A percentile compares a stretch with the other conserved stretches of the same genome.
These are phyloP conservation scores for Chrysomela aeneicollis DNA, from an alignment of 2,888 invertebrate genomes.

Conservation along the genomic window DNA sequence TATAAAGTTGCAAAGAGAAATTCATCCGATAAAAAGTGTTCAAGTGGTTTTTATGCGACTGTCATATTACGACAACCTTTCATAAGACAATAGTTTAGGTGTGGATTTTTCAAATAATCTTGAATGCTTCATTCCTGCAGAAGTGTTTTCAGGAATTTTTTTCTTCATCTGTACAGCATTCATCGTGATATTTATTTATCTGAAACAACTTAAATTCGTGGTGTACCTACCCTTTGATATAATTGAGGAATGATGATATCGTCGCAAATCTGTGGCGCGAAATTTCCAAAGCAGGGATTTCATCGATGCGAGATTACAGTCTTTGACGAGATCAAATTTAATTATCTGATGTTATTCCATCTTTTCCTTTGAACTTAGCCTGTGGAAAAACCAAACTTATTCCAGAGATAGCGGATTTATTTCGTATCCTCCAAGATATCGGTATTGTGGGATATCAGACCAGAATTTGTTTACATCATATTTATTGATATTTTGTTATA, in stretches of 20 bases:
- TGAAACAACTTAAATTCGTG: not conserved
- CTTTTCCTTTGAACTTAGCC: constrained; percentile 9
- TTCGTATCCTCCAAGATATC: constrained; percentile 12
- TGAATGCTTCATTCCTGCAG: too few relatives aligned
- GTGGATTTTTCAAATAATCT: too few relatives aligned
- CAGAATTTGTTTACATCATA: not conserved
- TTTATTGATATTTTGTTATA: too few relatives aligned
- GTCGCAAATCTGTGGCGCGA: not conserved
- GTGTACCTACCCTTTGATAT: not conserved
- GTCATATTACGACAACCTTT: too few relatives aligned
- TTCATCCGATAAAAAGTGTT: too few relatives aligned
- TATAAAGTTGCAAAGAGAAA: too few relatives aligned
- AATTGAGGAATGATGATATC: not conserved
- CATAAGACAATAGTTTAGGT: too few relatives aligned
- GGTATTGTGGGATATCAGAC: not conserved
- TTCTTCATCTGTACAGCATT: too few relatives aligned
- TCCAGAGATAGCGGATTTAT: not conserved
- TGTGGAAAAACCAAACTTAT: constrained; percentile 8
- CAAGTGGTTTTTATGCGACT: too few relatives aligned
- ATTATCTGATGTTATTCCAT: constrained; percentile 23
- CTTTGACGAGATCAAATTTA: constrained; percentile 17
- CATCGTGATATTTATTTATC: not conserved
- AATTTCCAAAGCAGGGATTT: constrained; percentile 15
- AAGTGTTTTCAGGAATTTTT: too few relatives aligned
- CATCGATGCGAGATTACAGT: constrained; percentile 15